Evolutionary conservation across 2,113 vertebrate species (phyloP).

Genomic region (Nothobranchius furzeri): DNA sequence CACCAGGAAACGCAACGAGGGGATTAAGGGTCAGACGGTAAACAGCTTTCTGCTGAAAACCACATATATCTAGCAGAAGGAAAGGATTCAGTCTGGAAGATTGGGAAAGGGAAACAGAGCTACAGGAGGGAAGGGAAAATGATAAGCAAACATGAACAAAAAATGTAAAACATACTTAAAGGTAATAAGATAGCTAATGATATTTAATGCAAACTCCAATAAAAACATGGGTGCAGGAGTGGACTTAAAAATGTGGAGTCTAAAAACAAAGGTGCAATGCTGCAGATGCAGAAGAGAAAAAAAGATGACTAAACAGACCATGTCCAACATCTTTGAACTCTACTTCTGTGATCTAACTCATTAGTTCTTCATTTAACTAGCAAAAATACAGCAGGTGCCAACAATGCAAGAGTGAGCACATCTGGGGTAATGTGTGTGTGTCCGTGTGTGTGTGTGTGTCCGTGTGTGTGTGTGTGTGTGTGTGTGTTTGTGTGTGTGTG

Average conservation of each 20-base stretch:
- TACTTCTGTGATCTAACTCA: constrained; percentile 53
- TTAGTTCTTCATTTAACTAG: constrained; percentile 49
- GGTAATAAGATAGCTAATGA: neutral
- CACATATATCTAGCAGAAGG: constrained; percentile 23
- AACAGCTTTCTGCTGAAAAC: constrained; percentile 50
- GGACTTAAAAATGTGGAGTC: neutral
- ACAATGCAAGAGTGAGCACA: neutral
- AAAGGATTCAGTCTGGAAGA: constrained; percentile 2
- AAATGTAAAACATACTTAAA: neutral
- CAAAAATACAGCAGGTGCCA: constrained; percentile 34
- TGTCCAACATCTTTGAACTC: constrained; percentile 51
- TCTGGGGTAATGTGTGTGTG: neutral
- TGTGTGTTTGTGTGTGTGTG: neutral
- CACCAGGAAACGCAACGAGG: constrained; percentile 54
- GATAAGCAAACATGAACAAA: neutral
- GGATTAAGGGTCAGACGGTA: constrained; percentile 49
- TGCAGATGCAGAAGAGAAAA: neutral
- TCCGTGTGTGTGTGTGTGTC: neutral
- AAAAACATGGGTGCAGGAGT: neutral
- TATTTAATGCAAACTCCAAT: neutral
- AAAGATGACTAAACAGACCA: constrained; percentile 21
- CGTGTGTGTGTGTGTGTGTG: neutral
- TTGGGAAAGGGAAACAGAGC: neutral
- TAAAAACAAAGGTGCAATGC: neutral
- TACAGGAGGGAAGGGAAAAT: neutral